Evolutionary conservation across 2,888 invertebrate genomes (phyloP).

Genomic region (Amphimallon solstitiale): DNA sequence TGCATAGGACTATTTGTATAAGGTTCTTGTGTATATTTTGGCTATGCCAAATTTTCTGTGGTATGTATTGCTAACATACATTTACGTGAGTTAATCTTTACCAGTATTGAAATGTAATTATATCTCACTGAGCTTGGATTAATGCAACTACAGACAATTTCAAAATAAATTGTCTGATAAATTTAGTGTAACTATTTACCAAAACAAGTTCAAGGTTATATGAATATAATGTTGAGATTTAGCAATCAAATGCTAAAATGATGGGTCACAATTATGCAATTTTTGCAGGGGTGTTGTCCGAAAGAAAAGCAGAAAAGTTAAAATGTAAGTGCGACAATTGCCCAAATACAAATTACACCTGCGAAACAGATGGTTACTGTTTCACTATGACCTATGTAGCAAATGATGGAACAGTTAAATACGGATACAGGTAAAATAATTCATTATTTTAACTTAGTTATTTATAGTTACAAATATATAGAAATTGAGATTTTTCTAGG

Average conservation of each 20-base stretch:
- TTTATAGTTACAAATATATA: conserved; percentile 11
- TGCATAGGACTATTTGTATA: conserved; percentile 54
- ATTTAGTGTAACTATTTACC: conserved; percentile 31
- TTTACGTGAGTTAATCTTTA: conserved; percentile 3
- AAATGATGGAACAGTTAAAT: conserved; percentile 68
- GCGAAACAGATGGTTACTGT: conserved; percentile 90
- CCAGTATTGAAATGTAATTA: neutral
- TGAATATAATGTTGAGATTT: conserved; percentile 19
- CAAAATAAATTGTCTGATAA: conserved; percentile 20
- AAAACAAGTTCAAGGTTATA: conserved; percentile 41
- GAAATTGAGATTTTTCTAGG: conserved; percentile 11
- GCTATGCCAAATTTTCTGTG: conserved; percentile 56
- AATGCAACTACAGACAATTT: conserved; percentile 8
- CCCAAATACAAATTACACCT: conserved; percentile 78
- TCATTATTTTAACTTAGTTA: conserved; percentile 8
- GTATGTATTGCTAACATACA: conserved; percentile 46
- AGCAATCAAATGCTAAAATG: neutral
- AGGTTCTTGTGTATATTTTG: conserved; percentile 55
- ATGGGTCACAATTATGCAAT: conserved; percentile 6
- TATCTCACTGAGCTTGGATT: conserved; percentile 1
- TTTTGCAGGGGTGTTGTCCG: conserved; percentile 65
- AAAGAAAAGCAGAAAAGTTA: conserved; percentile 59
- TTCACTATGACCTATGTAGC: conserved; percentile 80
- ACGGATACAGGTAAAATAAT: conserved; percentile 80
- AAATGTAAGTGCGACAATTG: conserved; percentile 89